Evolutionary conservation across 2,888 invertebrate species (phyloP), one percentile per base, ranked within the genome.

Genomic region (Ypsolopha sequella): DNA sequence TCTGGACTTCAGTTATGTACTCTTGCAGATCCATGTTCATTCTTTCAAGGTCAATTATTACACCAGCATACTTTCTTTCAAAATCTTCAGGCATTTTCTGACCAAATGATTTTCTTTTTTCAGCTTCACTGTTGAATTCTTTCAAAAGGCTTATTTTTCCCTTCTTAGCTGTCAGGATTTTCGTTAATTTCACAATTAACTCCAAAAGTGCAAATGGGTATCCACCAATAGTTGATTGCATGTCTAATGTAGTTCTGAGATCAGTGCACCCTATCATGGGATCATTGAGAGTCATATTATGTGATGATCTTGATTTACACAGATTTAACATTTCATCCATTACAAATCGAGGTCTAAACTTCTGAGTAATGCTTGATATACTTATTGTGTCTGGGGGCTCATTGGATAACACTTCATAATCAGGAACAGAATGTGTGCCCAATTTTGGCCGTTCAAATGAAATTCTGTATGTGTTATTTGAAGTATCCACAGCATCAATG

Each of bases 341-440:
- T 13, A 90, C 87, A 65, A 90, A 90, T 50, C 92, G 88, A 4
- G 94, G 93, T 55, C 94, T 89, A 63, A 93, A 93, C 65, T 93
- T 93, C 64, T 93, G 93, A 34, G 93, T 91, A 66, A 97, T 93
- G 56, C 93, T 94, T 41, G 93, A 91, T 41, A 97, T 87, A 49
- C 95, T 93, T 64, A 98, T 92, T 33, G 96, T 97, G 70, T 98
- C 98, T 44, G 95, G 94, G 44, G 93, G 91, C 63, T 97, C 97
- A 75, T 96, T 96, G 1, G 96, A 96, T 73, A 97, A 87, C 56
- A 98, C 98, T 89, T 98, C 98, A 84, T 93, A 97, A 81, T 99
- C 98, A 24, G 97, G 97, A 55, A 98, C 95, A 51, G 97, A 96
- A 79, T 98, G 96, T 6, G 97, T 97, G 0, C 98, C 98, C 41